Evolutionary conservation across 2,888 invertebrate species (phyloP).

Genomic region (Sinohyriopsis cumingii): DNA sequence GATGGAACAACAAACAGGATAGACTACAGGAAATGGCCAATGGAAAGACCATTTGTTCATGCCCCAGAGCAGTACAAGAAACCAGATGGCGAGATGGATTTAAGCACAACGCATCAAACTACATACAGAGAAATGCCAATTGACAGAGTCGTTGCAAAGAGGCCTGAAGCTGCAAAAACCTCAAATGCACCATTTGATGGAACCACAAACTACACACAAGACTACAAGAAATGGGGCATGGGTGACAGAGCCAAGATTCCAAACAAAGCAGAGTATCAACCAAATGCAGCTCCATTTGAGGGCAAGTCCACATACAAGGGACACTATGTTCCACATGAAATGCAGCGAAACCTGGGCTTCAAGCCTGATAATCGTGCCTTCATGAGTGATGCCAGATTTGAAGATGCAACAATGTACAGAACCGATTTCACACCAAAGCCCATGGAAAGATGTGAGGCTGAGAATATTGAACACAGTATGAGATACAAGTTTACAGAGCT

Average conservation of each 20-base stretch:
- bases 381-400: slow-evolving; percentile 60
- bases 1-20: slow-evolving; percentile 67
- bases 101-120: slow-evolving; percentile 63
- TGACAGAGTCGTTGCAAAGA: slow-evolving; percentile 45
- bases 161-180: slow-evolving; percentile 49
- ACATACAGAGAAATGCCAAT: slow-evolving; percentile 61
- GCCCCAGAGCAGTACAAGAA: slow-evolving; percentile 60
- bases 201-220: slow-evolving; percentile 62
- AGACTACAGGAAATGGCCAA: slow-evolving; percentile 63
- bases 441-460: slow-evolving; percentile 63
- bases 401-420: slow-evolving; percentile 68
- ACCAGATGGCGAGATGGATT: slow-evolving; percentile 68
- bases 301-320: slow-evolving; percentile 66
- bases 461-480: slow-evolving; percentile 50
- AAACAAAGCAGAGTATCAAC: slow-evolving; percentile 59
- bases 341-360: slow-evolving; percentile 46
- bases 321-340: slow-evolving; percentile 61
- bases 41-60: slow-evolving; percentile 57
- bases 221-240: slow-evolving; percentile 62
- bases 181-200: slow-evolving; percentile 62
- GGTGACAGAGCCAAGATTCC: slow-evolving; percentile 46
- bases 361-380: slow-evolving; percentile 53
- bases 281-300: slow-evolving; percentile 69
- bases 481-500: slow-evolving; percentile 50
- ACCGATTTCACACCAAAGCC: slow-evolving; percentile 65